Base-by-base conservation (phyloP, 2,888 invertebrate genomes). In the Cerastoderma edule region DNA sequence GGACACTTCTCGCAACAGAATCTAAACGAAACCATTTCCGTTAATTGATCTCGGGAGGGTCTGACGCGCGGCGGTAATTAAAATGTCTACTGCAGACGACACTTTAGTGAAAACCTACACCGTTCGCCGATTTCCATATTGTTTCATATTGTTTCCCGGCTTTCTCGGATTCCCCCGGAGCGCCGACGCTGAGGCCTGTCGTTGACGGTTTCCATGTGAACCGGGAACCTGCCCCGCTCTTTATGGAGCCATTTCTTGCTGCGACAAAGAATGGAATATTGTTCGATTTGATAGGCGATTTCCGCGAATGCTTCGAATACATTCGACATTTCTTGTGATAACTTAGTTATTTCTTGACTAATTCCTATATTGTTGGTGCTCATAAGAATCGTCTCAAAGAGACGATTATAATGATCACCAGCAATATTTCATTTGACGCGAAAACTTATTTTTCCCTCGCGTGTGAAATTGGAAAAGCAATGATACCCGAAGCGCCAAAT, bases 11-110 rank as follows among this genome's bases (percentile, higher is more conserved):
- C 57, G 57, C 57, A 57, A 57, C 57, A 57, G 57, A 57, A 57
- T 57, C 57, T 57, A 57, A 57, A 57, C 57, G 32, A 57, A 57
- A n/a, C 22, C n/a, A 32, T 57, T 57, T 57, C 57, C 57, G 56
- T 60, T 39, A 39, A 60, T 60, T 60, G 60, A 39, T 60, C 60
- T 39, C 60, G 39, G 39, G 35, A 35, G 60, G 39, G 60, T 22
- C 39, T 60, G 60, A 60, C 60, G 60, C 60, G 60, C 60, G 60
- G 27, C 60, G 60, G 60, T 60, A 60, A 60, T 60, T 60, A 60
- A 60, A 60, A 60, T 39, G 60, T 60, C 60, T 60, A 39, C 27
- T 60, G 60, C 60, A 60, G 60, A 35, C 60, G 60, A 60, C 60
- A 60, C n/a, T 60, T 60, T 60, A 35, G 39, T 60, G 60, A 60